A percentile compares a stretch with the other conserved stretches of the same genome.
Evolutionary conservation across 1,140 invertebrate genomes (phyloP).

Genomic region (Lordiphosa clarofinis): DNA sequence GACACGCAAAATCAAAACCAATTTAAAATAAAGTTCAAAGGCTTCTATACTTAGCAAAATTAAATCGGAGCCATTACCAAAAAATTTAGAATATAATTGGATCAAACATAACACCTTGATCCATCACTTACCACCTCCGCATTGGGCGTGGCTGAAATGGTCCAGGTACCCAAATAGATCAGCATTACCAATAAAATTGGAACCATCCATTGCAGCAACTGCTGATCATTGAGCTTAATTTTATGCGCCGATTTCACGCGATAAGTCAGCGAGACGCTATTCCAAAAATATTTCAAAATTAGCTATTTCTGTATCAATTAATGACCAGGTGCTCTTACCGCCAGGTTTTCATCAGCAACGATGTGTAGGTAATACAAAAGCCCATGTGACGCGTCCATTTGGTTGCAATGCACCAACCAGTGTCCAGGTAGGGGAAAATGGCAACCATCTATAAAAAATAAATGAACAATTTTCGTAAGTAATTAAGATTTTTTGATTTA

Average conservation of each 20-base stretch:
- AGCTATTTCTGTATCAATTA: not conserved
- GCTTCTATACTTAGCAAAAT: too few species aligned
- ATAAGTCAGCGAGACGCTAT: constrained; percentile 94
- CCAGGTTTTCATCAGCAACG: constrained; percentile 95
- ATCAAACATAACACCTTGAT: too few species aligned
- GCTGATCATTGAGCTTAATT: constrained; percentile 94
- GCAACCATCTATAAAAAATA: constrained; percentile 88
- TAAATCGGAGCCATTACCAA: too few species aligned
- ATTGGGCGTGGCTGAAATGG: constrained; percentile 88
- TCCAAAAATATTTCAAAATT: not conserved
- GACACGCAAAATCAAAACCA: too few species aligned
- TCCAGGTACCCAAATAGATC: constrained; percentile 94
- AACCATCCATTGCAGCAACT: constrained; percentile 93
- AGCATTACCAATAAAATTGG: constrained; percentile 93
- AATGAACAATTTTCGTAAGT: constrained; percentile 6
- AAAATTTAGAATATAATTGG: too few species aligned
- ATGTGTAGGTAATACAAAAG: constrained; percentile 94
- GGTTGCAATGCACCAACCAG: constrained; percentile 90
- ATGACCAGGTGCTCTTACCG: constrained; percentile 81
- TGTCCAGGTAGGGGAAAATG: constrained; percentile 91
- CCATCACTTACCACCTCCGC: constrained; percentile 83
- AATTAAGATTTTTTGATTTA: not conserved
- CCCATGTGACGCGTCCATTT: constrained; percentile 95
- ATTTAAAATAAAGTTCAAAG: too few species aligned
- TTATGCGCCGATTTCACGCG: constrained; percentile 96